Evolutionary conservation across 37 sponge, comb jelly and placozoan species (phyloP), one percentile per base, ranked within the genome.

Genomic region (Aplysina aerophoba): DNA sequence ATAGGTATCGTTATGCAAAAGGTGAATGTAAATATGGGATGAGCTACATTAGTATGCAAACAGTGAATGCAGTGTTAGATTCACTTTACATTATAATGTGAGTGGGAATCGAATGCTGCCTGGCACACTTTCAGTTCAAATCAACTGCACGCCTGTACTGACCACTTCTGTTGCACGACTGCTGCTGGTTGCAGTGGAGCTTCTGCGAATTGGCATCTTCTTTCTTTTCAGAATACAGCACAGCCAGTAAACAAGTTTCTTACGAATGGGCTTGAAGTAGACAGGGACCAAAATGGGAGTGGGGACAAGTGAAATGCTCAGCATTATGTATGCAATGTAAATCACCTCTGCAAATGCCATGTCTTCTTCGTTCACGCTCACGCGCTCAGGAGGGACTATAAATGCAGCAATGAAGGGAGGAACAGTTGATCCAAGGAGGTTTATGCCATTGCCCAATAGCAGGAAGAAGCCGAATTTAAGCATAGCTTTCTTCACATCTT

Each of bases 381-480:
- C 34, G 6, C 6, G 4, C 6, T 69, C 71, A 17, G 71, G 71
- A 31, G 71, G 31, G 17, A 69, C 71, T 1, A 69, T 31, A 30
- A 69, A 69, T 11, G 71, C 71, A 31, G 71, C 71, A 31, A 69
- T 69, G 34, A 69, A 35, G 1, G 71, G 71, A 17, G 71, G 71
- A 30, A 69, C 71, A 30, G 34, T 4, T 35, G 28, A 35, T 69
- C 71, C 71, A 4, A 69, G 28, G 4, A 69, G 13, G 71, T 69
- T 69, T 31, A 69, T 69, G 6, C 28, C 28, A 35, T 69, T 69
- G 35, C 71, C 71, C 0, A 69, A 3, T 0, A 69, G 71, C 34
- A 69, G 71, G 34, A 69, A 69, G 71, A 69, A 69, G 0, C 71
- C 71, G 2, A 69, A 35, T 69, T 69, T 69, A 16, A 69, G 34